Evolutionary conservation across 2,797 vertebrate species (phyloP), one percentile per base, ranked within the genome.

Genomic region (Chloroceryle inda): DNA sequence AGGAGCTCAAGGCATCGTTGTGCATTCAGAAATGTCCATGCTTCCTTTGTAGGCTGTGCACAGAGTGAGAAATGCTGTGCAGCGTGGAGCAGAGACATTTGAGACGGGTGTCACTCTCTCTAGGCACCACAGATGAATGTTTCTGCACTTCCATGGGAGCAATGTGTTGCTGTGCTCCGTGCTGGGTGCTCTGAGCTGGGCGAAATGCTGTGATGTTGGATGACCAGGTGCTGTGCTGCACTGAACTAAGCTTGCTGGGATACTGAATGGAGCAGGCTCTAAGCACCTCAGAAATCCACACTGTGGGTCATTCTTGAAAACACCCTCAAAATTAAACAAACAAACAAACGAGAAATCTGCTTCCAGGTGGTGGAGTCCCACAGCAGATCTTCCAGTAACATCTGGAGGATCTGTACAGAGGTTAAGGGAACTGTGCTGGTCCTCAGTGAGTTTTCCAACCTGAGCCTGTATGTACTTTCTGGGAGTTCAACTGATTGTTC

Each of bases 51-150:
- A 49, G 69, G 92, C 49, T 11, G 17, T 59, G 53, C 18, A 53
- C 47, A 26, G 78, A 40, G 53, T 37, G 61, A 62, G 53, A 47
- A 47, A 33, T 19, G 11, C 50, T 62, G 76, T 8, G 14, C 18
- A 52, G 7, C 1, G 6, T 2, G 38, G 55, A 77, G 38, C 61
- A 53, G 82, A 37, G 72, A 13, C 0, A 0, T 59, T 47, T 15
- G 68, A 47, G 76, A 27, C 6, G 19, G n/a, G 10, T 63, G n/a
- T 71, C 8, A 0, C 0, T 3, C 37, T 73, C 35, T 35, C 44
- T 8, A 11, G 38, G 72, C 5, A 29, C 14, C 82, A 45, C 9
- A 8, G 79, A 6, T 18, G 24, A 52, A n/a, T 3, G 42, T 38
- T 73, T 35, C 2, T 3, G 31, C 35, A 11, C 10, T 31, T 50